phyloP scores from a whole-genome alignment of 2,888 invertebrate genomes.

The Encarsia formosa region DNA sequence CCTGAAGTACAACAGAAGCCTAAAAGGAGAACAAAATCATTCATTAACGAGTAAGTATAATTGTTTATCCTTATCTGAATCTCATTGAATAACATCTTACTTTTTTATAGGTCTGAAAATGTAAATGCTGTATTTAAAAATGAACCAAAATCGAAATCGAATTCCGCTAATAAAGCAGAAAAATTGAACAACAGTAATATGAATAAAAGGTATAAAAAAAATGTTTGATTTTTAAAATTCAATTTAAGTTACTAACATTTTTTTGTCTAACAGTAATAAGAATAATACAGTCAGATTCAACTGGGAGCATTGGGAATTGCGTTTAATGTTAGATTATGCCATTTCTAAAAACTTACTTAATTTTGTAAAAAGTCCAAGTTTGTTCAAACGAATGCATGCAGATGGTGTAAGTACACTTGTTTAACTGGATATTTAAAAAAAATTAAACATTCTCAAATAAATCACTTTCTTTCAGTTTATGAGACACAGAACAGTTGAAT shows the following conservation, averaged over 20 bases:
- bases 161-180: not conserved
- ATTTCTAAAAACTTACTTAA: conserved; percentile 11
- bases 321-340: conserved; percentile 20
- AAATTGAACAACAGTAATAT: not conserved
- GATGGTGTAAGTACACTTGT: conserved; percentile 20
- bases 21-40: too few species aligned
- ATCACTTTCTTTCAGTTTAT: conserved; percentile 13
- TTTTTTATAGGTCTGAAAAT: too few species aligned
- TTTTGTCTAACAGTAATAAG: too few species aligned
- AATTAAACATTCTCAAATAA: not conserved
- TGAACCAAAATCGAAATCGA: not conserved
- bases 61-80: too few species aligned
- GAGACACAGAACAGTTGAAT: conserved; percentile 17
- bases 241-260: too few species aligned
- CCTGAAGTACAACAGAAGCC: too few species aligned
- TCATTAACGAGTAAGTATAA: too few species aligned
- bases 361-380: conserved; percentile 14
- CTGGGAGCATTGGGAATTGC: conserved; percentile 22
- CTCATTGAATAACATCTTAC: too few species aligned
- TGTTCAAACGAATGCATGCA: conserved; percentile 12
- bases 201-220: not conserved
- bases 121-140: not conserved
- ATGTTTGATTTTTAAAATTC: too few species aligned
- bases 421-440: not conserved
- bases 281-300: too few species aligned